These are phyloP conservation scores for Mionectes macconnelli DNA, from an alignment of 2,113 vertebrate species.

Conservation along the genomic window DNA sequence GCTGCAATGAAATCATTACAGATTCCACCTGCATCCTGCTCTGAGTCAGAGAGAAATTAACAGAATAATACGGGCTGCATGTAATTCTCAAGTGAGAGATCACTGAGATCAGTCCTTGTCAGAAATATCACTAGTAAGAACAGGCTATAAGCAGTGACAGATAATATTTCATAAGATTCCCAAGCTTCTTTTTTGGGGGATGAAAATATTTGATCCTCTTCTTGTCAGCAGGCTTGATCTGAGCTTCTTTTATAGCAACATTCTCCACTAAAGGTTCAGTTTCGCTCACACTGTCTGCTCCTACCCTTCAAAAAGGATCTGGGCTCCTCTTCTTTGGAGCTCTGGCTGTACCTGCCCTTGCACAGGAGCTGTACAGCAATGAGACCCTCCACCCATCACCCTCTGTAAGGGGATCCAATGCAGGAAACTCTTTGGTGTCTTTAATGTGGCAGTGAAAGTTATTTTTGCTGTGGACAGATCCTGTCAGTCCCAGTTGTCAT, in stretches of 20 bases:
- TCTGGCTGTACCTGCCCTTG: neutral
- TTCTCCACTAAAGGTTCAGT: neutral
- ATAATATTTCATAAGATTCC: neutral
- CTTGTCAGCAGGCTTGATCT: neutral
- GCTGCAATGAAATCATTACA: constrained; percentile 18
- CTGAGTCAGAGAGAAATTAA: constrained; percentile 50
- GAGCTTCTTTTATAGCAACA: neutral
- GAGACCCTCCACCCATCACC: neutral
- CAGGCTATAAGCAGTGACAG: neutral
- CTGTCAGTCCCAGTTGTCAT: neutral
- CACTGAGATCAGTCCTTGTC: neutral
- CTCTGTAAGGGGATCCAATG: neutral
- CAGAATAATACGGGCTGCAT: neutral
- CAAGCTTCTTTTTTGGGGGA: neutral
- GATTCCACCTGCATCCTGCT: constrained; percentile 5
- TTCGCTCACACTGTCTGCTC: neutral
- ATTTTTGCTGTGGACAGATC: neutral
- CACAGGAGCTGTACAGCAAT: neutral
- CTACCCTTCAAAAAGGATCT: neutral
- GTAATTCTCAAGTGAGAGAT: constrained; percentile 42
- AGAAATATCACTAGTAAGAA: neutral
- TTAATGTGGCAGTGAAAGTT: neutral
- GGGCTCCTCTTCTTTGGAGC: neutral
- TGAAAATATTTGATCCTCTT: constrained; percentile 2
- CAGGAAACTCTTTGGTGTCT: neutral